These are phyloP conservation scores for Microctonus hyperodae DNA, from an alignment of 2,888 invertebrate species.

Conservation along the genomic window DNA sequence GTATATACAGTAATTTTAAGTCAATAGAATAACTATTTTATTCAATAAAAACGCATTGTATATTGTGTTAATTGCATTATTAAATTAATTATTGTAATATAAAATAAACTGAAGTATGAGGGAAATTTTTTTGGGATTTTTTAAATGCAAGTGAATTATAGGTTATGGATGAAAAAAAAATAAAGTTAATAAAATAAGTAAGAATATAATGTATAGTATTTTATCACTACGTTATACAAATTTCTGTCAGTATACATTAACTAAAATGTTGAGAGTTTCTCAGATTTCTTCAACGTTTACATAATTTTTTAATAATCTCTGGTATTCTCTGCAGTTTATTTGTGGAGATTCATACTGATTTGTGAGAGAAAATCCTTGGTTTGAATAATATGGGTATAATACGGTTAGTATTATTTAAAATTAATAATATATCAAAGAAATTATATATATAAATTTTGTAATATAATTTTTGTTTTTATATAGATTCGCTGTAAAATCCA, in stretches of 20 bases:
- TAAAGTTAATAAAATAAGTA: neutral
- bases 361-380: neutral
- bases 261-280: neutral
- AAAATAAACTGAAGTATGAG: too few relatives aligned
- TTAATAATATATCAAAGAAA: constrained; percentile 1
- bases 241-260: neutral
- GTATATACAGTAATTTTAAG: too few relatives aligned
- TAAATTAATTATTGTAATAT: too few relatives aligned
- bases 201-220: neutral
- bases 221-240: neutral
- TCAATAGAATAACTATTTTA: constrained; percentile 25
- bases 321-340: neutral
- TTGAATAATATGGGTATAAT: constrained; percentile 8
- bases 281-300: constrained; percentile 18
- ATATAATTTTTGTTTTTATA: constrained; percentile 29
- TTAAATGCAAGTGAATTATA: too few relatives aligned
- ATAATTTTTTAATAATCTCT: constrained; percentile 25
- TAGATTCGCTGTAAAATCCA: constrained; percentile 56
- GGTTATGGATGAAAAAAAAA: neutral
- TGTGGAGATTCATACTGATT: neutral
- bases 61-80: too few relatives aligned
- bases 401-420: constrained; percentile 5
- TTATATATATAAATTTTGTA: constrained; percentile 7
- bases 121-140: neutral
- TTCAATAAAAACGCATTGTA: neutral